These are phyloP conservation scores for Solea senegalensis DNA, from an alignment of 2,113 vertebrate genomes.

Conservation along the genomic window DNA sequence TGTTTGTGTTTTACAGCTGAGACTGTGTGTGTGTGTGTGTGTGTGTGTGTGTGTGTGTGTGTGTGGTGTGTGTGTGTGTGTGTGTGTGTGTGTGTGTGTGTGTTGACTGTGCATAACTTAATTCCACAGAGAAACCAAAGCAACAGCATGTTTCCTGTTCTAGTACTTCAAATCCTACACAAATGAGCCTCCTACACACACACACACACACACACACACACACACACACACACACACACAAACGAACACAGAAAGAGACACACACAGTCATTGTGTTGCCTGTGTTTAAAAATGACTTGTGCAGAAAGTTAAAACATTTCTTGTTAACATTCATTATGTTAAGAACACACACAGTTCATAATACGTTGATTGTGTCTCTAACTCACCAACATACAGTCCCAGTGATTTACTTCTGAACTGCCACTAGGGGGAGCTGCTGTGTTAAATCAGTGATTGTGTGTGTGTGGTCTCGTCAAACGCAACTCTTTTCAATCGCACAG, in stretches of 20 bases:
- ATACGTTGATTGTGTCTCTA: too few relatives aligned
- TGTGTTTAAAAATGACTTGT: conserved; percentile 25
- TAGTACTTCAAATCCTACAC: conserved; percentile 64
- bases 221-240: background rate
- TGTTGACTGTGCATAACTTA: conserved; percentile 62
- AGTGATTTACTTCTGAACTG: too few relatives aligned
- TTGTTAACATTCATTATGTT: conserved; percentile 34
- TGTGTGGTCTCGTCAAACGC: too few relatives aligned
- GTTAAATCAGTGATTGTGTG: too few relatives aligned
- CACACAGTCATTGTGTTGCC: conserved; percentile 3
- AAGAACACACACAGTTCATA: background rate
- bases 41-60: background rate
- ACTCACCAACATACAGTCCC: too few relatives aligned
- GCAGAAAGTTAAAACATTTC: conserved; percentile 12
- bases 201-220: background rate
- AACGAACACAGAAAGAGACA: background rate
- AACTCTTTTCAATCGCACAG: too few relatives aligned
- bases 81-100: conserved; percentile 40
- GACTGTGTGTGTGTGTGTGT: conserved; percentile 13
- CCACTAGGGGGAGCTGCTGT: too few relatives aligned
- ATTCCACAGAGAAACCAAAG: conserved; percentile 59
- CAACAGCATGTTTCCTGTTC: conserved; percentile 63
- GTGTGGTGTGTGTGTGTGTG: conserved; percentile 17
- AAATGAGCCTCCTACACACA: conserved; percentile 29
- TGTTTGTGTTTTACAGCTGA: conserved; percentile 38